Evolutionary conservation across 2,888 invertebrate genomes (phyloP).

Genomic region (Allacma fusca): DNA sequence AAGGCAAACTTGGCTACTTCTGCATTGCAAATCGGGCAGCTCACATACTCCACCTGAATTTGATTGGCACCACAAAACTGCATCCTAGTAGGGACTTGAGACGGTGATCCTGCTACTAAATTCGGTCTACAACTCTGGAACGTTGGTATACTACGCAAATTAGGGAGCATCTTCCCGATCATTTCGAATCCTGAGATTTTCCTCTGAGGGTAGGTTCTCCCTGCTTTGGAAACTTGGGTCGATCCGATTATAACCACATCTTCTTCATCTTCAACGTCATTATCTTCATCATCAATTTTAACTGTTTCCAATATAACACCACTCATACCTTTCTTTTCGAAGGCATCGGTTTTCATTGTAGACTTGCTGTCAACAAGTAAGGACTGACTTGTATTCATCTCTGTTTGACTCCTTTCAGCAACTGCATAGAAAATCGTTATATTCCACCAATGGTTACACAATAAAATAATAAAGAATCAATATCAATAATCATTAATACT

Average conservation of each 20-base stretch:
- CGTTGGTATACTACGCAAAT: neutral
- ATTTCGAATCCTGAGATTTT: neutral
- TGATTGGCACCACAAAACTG: neutral
- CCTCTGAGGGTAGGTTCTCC: neutral
- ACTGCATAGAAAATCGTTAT: neutral
- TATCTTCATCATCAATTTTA: slow-evolving; percentile 16
- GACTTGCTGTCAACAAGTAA: neutral
- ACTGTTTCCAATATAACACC: neutral
- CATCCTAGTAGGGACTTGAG: neutral
- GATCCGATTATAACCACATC: neutral
- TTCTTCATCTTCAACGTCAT: slow-evolving; percentile 19
- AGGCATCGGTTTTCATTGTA: neutral
- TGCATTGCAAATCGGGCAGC: neutral
- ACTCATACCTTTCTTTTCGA: neutral
- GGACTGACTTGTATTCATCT: neutral
- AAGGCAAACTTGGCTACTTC: slow-evolving; percentile 10
- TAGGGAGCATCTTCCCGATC: neutral
- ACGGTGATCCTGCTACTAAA: too few relatives aligned
- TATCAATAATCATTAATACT: too few relatives aligned
- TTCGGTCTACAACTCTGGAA: too few relatives aligned
- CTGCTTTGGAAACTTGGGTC: neutral
- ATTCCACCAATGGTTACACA: neutral
- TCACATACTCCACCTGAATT: neutral
- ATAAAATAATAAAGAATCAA: too few relatives aligned
- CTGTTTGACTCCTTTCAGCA: neutral